phyloP scores from a whole-genome alignment of 2,797 vertebrate species.

The Phaenicophaeus curvirostris region DNA sequence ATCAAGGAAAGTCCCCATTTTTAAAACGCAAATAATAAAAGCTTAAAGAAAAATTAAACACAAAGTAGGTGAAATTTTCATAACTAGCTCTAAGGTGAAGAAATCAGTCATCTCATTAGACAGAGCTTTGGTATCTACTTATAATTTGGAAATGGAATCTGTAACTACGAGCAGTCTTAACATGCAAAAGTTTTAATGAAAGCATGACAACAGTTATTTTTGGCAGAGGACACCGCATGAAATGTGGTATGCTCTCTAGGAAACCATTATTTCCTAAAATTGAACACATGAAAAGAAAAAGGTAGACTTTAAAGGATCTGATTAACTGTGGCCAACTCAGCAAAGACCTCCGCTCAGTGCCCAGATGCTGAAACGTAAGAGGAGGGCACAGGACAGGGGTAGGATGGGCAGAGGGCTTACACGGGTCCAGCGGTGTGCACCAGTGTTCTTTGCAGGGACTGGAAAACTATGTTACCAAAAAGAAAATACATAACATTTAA shows the following conservation, averaged over 20 bases:
- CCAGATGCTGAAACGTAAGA: background rate
- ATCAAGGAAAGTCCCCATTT: background rate
- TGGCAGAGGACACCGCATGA: background rate
- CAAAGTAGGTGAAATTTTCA: background rate
- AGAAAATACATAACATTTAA: background rate
- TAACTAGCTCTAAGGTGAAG: background rate
- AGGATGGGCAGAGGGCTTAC: background rate
- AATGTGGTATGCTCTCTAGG: background rate
- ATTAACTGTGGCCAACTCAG: background rate
- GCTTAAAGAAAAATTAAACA: background rate
- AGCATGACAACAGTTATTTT: background rate
- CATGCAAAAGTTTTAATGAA: background rate
- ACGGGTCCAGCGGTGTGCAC: background rate
- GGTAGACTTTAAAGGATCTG: background rate
- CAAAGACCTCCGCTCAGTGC: background rate
- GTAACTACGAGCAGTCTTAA: background rate
- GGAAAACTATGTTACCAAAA: background rate
- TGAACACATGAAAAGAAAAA: background rate
- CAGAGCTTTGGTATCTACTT: background rate
- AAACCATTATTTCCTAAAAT: background rate
- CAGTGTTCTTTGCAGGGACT: background rate
- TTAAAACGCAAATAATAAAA: background rate
- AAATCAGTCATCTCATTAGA: background rate
- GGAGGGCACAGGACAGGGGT: background rate
- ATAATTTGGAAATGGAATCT: background rate